Evolutionary conservation across 2,888 invertebrate genomes (phyloP), one percentile per base, ranked within the genome.

Genomic region (Drosophila putrida): DNA sequence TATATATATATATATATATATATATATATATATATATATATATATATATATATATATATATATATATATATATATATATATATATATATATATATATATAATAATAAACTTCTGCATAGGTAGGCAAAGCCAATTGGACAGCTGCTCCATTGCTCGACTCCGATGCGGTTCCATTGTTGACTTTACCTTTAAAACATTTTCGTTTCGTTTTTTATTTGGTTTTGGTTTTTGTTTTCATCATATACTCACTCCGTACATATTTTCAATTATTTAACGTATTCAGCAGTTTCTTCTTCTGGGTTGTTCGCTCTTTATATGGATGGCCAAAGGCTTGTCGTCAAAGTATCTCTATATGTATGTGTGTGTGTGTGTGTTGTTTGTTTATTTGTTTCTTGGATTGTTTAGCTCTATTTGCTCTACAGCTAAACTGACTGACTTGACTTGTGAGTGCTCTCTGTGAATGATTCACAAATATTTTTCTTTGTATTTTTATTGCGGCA

Each of bases 381-480:
- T 75, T 72, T 73, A 59, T 64, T 75, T 74, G 49, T 69, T 66
- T 77, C 54, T 66, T 70, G 63, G 43, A 61, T 67, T 64, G 66
- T 62, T 75, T 75, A 71, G 72, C 83, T 88, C 82, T 85, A 88
- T 88, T 85, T 85, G 88, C 88, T 71, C 57, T 71, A 49, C 72
- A 75, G 58, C 55, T 20, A 57, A 70, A 49, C 58, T 49, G 39
- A 5, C 51, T 46, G 50, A 33, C 33, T 36, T 39, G 36, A 27
- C 13, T 51, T 58, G 43, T 59, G 70, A 69, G 53, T 71, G 71
- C 71, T 20, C 20, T 20, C 20, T 57, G 43, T 59, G 63, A 64
- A 33, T 76, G 75, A 76, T 62, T 76, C 75, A 76, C 78, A 73
- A 78, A 73, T 65, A 73, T 51, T 60, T 61, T 63, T 50, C 47